phyloP scores from a whole-genome alignment of 1,140 invertebrate species.

The Pseudoatta argentina region DNA sequence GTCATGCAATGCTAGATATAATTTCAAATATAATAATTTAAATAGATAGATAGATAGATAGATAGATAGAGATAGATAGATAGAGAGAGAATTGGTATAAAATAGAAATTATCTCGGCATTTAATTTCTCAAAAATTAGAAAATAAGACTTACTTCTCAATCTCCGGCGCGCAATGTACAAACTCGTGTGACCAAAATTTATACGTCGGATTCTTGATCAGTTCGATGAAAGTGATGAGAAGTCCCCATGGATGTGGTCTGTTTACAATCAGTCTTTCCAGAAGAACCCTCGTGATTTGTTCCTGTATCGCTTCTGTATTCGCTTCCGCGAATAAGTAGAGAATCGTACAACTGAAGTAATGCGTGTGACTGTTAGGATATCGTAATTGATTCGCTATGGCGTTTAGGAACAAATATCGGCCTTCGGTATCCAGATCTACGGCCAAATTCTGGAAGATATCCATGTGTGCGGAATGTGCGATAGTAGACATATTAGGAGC shows the following conservation, averaged over 20 bases:
- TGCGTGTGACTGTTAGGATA: slow-evolving; percentile 99
- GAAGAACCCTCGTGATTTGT: slow-evolving; percentile 95
- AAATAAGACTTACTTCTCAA: slow-evolving; percentile 94
- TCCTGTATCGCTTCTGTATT: slow-evolving; percentile 98
- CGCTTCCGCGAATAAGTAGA: slow-evolving; percentile 99
- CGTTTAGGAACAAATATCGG: slow-evolving; percentile 98
- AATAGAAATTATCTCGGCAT: not conserved
- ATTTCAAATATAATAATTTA: not conserved
- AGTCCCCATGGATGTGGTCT: slow-evolving; percentile 99
- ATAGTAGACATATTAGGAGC: slow-evolving; percentile 98
- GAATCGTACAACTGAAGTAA: slow-evolving; percentile 98
- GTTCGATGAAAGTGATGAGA: slow-evolving; percentile 99
- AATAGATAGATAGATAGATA: too few relatives aligned
- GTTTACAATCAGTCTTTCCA: slow-evolving; percentile 99
- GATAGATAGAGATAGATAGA: too few relatives aligned
- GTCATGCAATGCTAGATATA: not conserved
- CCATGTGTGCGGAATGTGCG: slow-evolving; percentile 99
- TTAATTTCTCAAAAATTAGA: not conserved
- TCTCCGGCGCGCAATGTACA: slow-evolving; percentile 99
- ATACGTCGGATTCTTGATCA: slow-evolving; percentile 99
- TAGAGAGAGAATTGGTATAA: not conserved
- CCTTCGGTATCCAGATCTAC: slow-evolving; percentile 99
- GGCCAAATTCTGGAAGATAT: slow-evolving; percentile 99
- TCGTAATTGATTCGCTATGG: slow-evolving; percentile 98
- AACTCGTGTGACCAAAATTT: slow-evolving; percentile 99